Evolutionary conservation across 2,113 vertebrate species (phyloP).

Genomic region (Ceuthmochares aereus): DNA sequence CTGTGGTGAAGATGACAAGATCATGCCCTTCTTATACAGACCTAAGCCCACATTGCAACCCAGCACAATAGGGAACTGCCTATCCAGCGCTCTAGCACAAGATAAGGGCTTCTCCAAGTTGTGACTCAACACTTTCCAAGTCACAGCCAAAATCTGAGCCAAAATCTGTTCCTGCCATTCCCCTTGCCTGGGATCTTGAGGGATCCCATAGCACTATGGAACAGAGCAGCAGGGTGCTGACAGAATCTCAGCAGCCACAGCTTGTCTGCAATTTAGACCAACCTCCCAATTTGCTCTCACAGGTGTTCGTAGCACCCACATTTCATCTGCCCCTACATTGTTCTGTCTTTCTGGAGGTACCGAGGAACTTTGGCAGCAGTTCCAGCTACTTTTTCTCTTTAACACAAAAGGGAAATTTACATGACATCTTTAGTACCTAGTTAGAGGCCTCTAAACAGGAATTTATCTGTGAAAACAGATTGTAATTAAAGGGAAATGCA

Average conservation of each 20-base stretch:
- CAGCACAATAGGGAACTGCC: rapidly evolving
- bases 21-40: neutral
- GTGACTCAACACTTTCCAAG: neutral
- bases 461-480: neutral
- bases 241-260: neutral
- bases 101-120: neutral
- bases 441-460: neutral
- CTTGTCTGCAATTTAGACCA: neutral
- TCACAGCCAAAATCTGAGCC: neutral
- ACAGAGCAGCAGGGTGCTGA: neutral
- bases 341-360: neutral
- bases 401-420: neutral
- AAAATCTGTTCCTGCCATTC: neutral
- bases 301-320: rapidly evolving
- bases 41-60: neutral
- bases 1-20: neutral
- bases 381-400: neutral
- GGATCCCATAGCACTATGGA: neutral
- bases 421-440: neutral
- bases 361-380: neutral
- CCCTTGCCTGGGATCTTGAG: neutral
- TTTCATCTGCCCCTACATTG: neutral
- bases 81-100: neutral
- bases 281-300: neutral
- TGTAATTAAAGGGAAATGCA: neutral